Base-by-base conservation (phyloP, 2,888 invertebrate species). In the Loripinus fragilis region DNA sequence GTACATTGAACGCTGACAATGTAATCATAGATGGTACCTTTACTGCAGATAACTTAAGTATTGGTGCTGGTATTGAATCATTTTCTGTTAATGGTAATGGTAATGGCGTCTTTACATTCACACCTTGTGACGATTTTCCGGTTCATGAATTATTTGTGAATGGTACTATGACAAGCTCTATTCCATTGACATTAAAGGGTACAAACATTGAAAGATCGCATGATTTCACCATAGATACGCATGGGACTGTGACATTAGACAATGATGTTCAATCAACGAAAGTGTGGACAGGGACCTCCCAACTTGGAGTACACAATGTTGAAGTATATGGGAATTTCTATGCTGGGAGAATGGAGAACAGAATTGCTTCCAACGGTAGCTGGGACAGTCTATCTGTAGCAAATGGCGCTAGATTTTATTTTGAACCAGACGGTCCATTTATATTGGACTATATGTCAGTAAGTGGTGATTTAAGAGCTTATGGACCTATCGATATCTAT, bases 201-300 rank as follows among this genome's bases (percentile, higher is more conserved):
- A 71, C 66, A 33, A 73, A 64, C n/a, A 12, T 81, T 0, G 65
- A 81, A 15, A 83, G 81, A 33, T 78, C 80, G 2, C 72, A 81
- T 25, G 38, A 35, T 7, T 74, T 89, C 0, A n/a, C 67, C 12
- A 79, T 89, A 7, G 86, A 81, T 12, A 71, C 67, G 23, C 76
- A 76, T 55, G 89, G 87, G 17, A 80, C 69, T 1, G n/a, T 89
- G 12, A 80, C 71, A 8, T 74, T 89, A 15, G 89, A 89, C 68
- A 72, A 80, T 25, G 20, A 12, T 1, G 85, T 74, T 33, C 87
- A 85, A 30, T 52, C 20, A 12, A 71, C 71, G 3, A 78, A 74
- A 38, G 52, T 45, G 1, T 86, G 83, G 86, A 85, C 83, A 10
- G 84, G 83, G 0, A 69, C 69, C 2, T 89, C 89, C 2, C 28